Conservation (phyloP, 2,888 invertebrate species). For the Pyrrhosoma nymphula region DNA sequence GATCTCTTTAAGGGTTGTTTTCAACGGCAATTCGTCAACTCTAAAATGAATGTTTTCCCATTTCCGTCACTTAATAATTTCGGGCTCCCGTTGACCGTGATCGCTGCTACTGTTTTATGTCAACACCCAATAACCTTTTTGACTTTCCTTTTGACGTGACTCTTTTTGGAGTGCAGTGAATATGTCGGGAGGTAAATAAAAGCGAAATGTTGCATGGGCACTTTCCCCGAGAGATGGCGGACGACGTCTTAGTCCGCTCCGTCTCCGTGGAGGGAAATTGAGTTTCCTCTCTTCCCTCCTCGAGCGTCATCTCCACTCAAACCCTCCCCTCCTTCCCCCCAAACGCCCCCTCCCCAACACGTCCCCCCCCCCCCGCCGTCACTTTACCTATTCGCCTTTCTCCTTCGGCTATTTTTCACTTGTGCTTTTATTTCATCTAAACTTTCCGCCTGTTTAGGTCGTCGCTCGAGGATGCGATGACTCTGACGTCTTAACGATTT, state of each 20-base stretch:
- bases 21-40: neutral
- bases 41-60: neutral
- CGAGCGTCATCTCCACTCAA: neutral
- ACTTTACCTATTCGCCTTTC: neutral
- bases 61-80: neutral
- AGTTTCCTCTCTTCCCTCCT: neutral
- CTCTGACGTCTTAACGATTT: no score
- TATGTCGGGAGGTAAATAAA: neutral
- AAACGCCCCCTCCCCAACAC: no score
- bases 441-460: neutral
- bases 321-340: neutral
- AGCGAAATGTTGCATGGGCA: neutral
- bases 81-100: neutral
- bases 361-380: neutral
- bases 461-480: no score
- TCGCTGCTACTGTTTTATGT: neutral
- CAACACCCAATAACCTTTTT: neutral
- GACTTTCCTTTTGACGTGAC: neutral
- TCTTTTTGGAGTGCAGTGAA: neutral
- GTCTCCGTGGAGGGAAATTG: neutral
- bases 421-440: neutral
- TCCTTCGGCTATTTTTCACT: neutral
- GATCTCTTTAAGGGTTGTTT: neutral
- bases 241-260: neutral
- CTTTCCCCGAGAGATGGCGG: neutral